Percentiles rank a stretch among this genome's conserved stretches.
These are phyloP conservation scores for Caradrina kadenii DNA, from an alignment of 2,888 invertebrate genomes.

Conservation along the genomic window DNA sequence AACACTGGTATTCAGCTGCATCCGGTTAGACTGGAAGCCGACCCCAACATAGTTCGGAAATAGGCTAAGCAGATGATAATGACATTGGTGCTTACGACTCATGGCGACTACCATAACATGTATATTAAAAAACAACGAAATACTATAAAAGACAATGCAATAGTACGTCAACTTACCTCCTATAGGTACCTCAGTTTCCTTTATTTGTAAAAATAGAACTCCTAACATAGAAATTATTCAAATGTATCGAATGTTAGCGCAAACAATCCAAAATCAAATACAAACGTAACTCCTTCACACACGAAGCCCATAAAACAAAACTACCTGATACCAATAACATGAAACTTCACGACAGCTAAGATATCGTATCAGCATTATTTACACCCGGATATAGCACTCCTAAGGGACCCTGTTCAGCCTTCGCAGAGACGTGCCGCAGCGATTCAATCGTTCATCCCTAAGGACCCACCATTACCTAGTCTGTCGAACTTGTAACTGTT, in stretches of 20 bases:
- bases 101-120: no score
- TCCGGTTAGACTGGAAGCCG: no score
- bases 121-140: no score
- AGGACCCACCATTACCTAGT: constrained; percentile 70
- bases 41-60: no score
- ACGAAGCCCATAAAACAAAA: constrained; percentile 39
- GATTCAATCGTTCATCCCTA: constrained; percentile 68
- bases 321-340: constrained; percentile 45
- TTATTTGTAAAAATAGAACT: background rate
- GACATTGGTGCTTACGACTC: no score
- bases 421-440: constrained; percentile 56
- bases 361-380: constrained; percentile 61
- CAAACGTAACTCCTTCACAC: background rate
- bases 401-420: constrained; percentile 38
- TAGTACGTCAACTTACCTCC: no score
- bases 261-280: constrained; percentile 14
- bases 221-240: constrained; percentile 8
- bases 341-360: constrained; percentile 52
- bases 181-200: no score
- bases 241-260: background rate
- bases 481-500: constrained; percentile 71
- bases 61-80: no score
- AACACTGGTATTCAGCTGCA: no score
- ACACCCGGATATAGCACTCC: constrained; percentile 49
- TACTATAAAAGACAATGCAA: background rate